Base-by-base conservation (phyloP, 2,888 invertebrate species). In the Sipunculus nudus region DNA sequence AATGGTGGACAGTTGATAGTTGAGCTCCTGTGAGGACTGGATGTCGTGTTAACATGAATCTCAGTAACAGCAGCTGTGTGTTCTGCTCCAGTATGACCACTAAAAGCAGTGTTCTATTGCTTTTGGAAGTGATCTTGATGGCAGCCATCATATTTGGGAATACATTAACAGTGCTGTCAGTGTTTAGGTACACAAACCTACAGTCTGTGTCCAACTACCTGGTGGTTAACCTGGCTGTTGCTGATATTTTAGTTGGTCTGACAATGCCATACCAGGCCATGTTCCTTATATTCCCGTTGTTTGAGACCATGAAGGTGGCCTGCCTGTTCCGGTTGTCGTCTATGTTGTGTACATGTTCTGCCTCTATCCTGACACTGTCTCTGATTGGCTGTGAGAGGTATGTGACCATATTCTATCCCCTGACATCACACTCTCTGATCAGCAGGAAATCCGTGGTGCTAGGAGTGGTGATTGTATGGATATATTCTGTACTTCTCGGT, bases 171-270 rank as follows among this genome's bases (percentile, higher is more conserved):
- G 26, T 75, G 16, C 31, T 54, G 2, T 69, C 71, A 5, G 62
- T 73, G 35, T 21, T 56, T 3, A 55, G 53, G 26, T 72, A 66
- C 48, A 54, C 55, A 23, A 50, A 50, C n/a, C 61, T 75, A 2
- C 66, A 64, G 31, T 68, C 71, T 38, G 49, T 71, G n/a, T 70
- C 73, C 19, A 70, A 71, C 45, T 64, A 70, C 47, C 71, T 75
- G 59, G 61, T 75, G 8, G 67, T 66, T 21, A 75, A 70, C 35
- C 64, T 75, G 13, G 72, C 74, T 3, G 35, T 70, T 1, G 65
- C 74, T 16, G 74, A 75, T 57, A 61, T 75, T 1, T 47, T 67
- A 4, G 65, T 70, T 2, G 74, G 74, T n/a, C 32, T 74, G 3
- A 46, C 61, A 5, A 43, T 68, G 32, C 72, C 74, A n/a, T n/a